Base-by-base conservation (phyloP, 2,888 invertebrate species). In the Drosophila parthenogenetica region DNA sequence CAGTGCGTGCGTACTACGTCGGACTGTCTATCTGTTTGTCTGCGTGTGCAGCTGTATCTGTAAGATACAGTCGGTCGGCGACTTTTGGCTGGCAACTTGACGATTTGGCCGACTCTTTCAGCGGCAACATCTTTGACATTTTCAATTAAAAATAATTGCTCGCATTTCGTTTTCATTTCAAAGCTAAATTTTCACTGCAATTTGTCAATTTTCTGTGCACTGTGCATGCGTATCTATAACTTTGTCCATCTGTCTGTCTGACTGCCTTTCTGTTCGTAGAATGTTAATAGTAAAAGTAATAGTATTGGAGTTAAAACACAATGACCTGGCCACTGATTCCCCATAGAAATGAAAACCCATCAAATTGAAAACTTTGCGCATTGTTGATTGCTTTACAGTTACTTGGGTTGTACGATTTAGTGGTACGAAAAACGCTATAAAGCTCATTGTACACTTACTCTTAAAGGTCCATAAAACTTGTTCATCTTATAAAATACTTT, bases 111-210 rank as follows among this genome's bases (percentile, higher is more conserved):
- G 79, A 78, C 72, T 64, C 67, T 77, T 73, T 80, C 66, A 60
- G 65, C 55, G 43, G 69, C 83, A 78, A 77, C 77, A 77, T 81
- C 75, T 86, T 88, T 82, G 87, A 88, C 89, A 88, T 83, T 87
- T 89, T 87, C 86, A 87, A 87, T 87, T 89, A 80, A 89, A 87
- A 89, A 86, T 86, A 87, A 87, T 87, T 87, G 83, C 86, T 89
- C 83, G 81, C 89, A 73, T 86, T 89, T 78, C 79, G 74, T 78
- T 89, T 82, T 70, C 78, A 77, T 75, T 79, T 83, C 73, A 67
- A 77, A 77, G 63, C 59, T 60, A 76, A 50, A 74, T 82, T 79
- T 80, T 75, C 75, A 76, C 81, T 76, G 81, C 77, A 82, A 84
- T 88, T 88, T 84, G 83, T 84, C 84, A 80, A 78, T 86, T 88